These are phyloP conservation scores for Morinoia aosen DNA, from an alignment of 2,888 invertebrate species.

Conservation along the genomic window DNA sequence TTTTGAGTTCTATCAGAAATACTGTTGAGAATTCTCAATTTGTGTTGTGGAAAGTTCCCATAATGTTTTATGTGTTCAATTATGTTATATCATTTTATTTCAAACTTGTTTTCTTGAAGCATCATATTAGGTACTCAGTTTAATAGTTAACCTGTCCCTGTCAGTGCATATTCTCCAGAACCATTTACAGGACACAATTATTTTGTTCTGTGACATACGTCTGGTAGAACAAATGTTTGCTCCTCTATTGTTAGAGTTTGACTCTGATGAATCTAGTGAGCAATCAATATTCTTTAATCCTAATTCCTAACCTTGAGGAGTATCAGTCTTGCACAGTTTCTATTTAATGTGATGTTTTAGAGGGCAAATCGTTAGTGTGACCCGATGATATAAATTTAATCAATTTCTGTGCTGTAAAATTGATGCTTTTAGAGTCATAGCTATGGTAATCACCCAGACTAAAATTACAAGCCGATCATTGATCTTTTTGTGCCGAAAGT, in stretches of 20 bases:
- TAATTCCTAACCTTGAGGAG: neutral
- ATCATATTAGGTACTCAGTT: too few relatives aligned
- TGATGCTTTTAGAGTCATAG: too few relatives aligned
- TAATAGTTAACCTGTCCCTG: neutral
- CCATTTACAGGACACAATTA: conserved; percentile 1
- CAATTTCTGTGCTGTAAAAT: too few relatives aligned
- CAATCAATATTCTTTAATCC: neutral
- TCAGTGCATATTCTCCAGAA: neutral
- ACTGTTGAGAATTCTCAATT: too few relatives aligned
- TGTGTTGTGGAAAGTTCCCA: too few relatives aligned
- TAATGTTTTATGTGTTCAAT: too few relatives aligned
- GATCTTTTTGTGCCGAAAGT: conserved; percentile 31
- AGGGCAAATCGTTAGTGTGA: too few relatives aligned
- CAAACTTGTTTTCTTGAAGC: too few relatives aligned
- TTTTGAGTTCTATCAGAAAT: too few relatives aligned
- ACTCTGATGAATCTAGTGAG: neutral
- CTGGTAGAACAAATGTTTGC: conserved; percentile 21
- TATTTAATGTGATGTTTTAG: neutral
- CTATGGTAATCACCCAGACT: neutral
- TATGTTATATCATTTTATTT: too few relatives aligned
- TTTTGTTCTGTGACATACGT: conserved; percentile 19
- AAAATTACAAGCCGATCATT: conserved; percentile 6
- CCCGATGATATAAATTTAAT: too few relatives aligned
- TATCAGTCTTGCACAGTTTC: neutral
- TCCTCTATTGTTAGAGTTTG: neutral